Evolutionary conservation across 2,888 invertebrate genomes (phyloP).

Genomic region (Aleiodes testaceus): DNA sequence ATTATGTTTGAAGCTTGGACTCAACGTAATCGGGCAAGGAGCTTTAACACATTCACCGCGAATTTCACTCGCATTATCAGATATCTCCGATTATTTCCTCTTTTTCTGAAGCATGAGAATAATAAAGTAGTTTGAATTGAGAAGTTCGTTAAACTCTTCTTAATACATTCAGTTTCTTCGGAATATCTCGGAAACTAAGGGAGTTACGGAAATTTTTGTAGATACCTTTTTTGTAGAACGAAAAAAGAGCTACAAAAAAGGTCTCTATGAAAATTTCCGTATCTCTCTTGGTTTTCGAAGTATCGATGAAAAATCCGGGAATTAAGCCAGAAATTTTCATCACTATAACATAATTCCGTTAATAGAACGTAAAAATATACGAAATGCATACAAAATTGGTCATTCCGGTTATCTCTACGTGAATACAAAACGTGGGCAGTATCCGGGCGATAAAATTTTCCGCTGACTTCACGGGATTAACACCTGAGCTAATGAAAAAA

Average conservation of each 20-base stretch:
- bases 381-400: slow-evolving; percentile 55
- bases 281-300: too few species aligned
- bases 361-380: slow-evolving; percentile 32
- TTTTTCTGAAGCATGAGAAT: not conserved
- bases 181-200: too few species aligned
- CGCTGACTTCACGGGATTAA: slow-evolving; percentile 35
- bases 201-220: not conserved
- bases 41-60: not conserved
- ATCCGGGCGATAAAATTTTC: slow-evolving; percentile 35
- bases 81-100: too few species aligned
- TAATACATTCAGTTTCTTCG: not conserved
- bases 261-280: too few species aligned
- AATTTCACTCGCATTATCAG: too few species aligned
- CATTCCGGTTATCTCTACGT: slow-evolving; percentile 54
- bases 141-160: too few species aligned
- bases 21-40: slow-evolving; percentile 20
- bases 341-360: slow-evolving; percentile 38
- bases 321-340: not conserved
- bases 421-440: slow-evolving; percentile 1
- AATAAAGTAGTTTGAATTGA: too few species aligned
- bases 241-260: too few species aligned
- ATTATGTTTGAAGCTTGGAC: slow-evolving; percentile 19
- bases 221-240: too few species aligned
- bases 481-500: not conserved
- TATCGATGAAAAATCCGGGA: not conserved